Evolutionary conservation across 2,888 invertebrate genomes (phyloP).

Genomic region (Pyrocoelia pectoralis): DNA sequence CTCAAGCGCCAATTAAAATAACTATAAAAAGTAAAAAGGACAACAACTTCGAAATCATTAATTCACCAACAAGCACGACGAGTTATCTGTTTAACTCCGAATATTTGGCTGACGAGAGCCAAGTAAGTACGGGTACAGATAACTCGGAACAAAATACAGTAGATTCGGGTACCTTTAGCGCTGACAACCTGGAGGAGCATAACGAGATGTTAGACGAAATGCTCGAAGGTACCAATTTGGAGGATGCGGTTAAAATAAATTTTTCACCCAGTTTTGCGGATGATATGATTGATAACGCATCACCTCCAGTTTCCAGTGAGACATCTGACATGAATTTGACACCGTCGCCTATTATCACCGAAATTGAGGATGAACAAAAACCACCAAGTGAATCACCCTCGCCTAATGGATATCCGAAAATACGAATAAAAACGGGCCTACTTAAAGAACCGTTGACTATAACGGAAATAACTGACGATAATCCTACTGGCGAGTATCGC

Average conservation of each 20-base stretch:
- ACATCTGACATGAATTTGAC: neutral
- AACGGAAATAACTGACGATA: constrained; percentile 57
- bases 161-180: constrained; percentile 26
- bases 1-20: constrained; percentile 61
- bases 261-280: constrained; percentile 51
- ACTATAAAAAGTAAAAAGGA: constrained; percentile 59
- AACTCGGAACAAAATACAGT: constrained; percentile 43
- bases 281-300: constrained; percentile 31
- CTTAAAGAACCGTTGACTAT: constrained; percentile 52
- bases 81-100: constrained; percentile 19
- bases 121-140: constrained; percentile 30
- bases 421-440: constrained; percentile 56
- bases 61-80: constrained; percentile 43
- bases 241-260: constrained; percentile 38
- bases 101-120: constrained; percentile 58
- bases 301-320: neutral
- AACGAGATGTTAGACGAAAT: constrained; percentile 29
- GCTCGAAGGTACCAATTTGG: constrained; percentile 22
- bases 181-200: constrained; percentile 30
- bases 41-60: constrained; percentile 55
- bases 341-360: constrained; percentile 23
- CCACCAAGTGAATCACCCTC: constrained; percentile 53
- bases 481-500: constrained; percentile 48
- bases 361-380: constrained; percentile 54
- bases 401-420: constrained; percentile 55